Evolutionary conservation across 2,113 vertebrate genomes (phyloP).

Genomic region (Chionomys nivalis): DNA sequence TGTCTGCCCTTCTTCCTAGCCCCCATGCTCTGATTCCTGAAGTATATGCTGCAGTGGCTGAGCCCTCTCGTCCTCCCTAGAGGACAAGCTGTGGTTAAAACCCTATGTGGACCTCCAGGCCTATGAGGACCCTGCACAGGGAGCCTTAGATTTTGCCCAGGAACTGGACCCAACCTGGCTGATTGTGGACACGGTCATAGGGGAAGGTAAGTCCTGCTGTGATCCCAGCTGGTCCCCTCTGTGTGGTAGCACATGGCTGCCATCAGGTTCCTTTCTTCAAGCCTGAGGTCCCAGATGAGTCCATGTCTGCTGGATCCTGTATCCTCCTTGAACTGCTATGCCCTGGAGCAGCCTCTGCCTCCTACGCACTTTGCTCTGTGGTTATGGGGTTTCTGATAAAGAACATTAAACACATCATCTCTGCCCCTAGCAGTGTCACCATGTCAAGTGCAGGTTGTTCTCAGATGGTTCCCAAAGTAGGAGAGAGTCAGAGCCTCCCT

Average conservation of each 20-base stretch:
- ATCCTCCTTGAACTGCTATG: constrained; percentile 29
- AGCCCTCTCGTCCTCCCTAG: constrained; percentile 70
- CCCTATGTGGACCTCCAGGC: constrained; percentile 89
- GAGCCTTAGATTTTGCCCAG: constrained; percentile 86
- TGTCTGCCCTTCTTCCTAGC: background rate
- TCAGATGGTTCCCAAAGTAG: background rate
- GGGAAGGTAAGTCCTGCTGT: constrained; percentile 83
- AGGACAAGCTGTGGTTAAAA: constrained; percentile 88
- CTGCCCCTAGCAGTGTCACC: background rate
- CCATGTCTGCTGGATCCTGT: background rate
- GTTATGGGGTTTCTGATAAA: background rate
- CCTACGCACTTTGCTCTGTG: background rate
- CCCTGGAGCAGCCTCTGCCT: background rate
- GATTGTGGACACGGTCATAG: constrained; percentile 86
- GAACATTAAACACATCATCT: background rate
- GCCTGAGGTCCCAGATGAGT: background rate
- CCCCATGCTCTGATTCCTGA: background rate
- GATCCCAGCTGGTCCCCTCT: too few species aligned
- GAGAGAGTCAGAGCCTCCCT: background rate
- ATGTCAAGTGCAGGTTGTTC: background rate
- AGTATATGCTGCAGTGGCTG: background rate
- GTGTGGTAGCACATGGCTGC: background rate
- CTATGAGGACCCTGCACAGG: constrained; percentile 87
- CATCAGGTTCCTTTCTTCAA: background rate
- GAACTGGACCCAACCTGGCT: constrained; percentile 84